Conservation (phyloP, 2,797 vertebrate genomes). For the Lutjanus argentimaculatus region DNA sequence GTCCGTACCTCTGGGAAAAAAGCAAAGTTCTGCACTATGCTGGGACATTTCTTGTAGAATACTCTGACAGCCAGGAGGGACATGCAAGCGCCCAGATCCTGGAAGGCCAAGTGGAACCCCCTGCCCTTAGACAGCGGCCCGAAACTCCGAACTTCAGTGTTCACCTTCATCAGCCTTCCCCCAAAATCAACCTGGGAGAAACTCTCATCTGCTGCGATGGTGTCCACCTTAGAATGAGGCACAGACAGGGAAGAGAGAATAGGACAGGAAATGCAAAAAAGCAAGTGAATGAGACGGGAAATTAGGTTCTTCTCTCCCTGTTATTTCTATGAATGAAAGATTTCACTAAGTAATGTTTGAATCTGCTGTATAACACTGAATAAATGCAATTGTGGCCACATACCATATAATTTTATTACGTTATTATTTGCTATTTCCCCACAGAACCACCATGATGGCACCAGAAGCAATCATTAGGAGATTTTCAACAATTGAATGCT, state of each 20-base stretch:
- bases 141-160: slow-evolving; percentile 97
- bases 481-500: slow-evolving; percentile 8
- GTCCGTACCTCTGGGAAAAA: slow-evolving; percentile 91
- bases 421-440: slow-evolving; percentile 6
- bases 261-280: neutral
- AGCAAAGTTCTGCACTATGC: slow-evolving; percentile 96
- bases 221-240: slow-evolving; percentile 89
- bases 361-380: neutral
- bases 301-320: neutral
- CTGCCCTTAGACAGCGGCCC: slow-evolving; percentile 92
- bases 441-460: neutral
- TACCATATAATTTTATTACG: neutral
- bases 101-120: slow-evolving; percentile 98
- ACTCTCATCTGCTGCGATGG: slow-evolving; percentile 99
- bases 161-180: slow-evolving; percentile 97
- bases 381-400: neutral
- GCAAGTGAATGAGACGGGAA: too few species aligned
- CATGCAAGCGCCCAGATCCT: slow-evolving; percentile 98
- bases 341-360: neutral
- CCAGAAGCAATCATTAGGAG: neutral
- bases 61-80: slow-evolving; percentile 96
- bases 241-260: neutral
- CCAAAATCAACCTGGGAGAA: slow-evolving; percentile 99
- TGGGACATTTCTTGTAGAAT: slow-evolving; percentile 98
- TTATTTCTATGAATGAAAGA: slow-evolving; percentile 43